phyloP scores from a whole-genome alignment of 2,113 vertebrate genomes.

The Spheniscus mendiculus region DNA sequence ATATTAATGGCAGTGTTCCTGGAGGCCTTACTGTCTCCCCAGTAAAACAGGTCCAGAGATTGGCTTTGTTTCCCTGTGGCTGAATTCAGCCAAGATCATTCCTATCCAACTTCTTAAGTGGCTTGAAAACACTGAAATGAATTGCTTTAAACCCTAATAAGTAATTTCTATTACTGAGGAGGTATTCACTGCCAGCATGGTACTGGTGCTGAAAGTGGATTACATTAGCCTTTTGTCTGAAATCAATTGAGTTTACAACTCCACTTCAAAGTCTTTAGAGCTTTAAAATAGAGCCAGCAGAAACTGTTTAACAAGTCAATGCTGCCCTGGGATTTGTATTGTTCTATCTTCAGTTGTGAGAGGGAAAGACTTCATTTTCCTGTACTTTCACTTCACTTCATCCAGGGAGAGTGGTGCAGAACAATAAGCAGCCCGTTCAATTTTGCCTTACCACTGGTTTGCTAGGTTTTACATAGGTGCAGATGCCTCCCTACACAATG shows the following conservation, averaged over 20 bases:
- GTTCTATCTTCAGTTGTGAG: constrained; percentile 45
- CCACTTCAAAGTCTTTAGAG: constrained; percentile 53
- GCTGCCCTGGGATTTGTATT: constrained; percentile 48
- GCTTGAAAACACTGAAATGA: constrained; percentile 36
- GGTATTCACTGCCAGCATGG: constrained; percentile 42
- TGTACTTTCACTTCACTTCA: constrained; percentile 44
- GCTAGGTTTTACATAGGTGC: background rate
- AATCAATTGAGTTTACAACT: constrained; percentile 66
- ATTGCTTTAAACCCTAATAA: constrained; percentile 43
- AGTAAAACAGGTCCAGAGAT: background rate
- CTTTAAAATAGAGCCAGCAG: constrained; percentile 54
- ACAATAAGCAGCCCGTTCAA: constrained; percentile 1
- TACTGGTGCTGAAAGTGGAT: constrained; percentile 64
- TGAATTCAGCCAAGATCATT: constrained; percentile 29
- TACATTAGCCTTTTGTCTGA: constrained; percentile 67
- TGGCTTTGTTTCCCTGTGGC: background rate
- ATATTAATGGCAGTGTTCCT: background rate
- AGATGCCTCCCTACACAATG: background rate
- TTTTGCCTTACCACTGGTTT: background rate
- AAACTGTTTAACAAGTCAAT: constrained; percentile 69
- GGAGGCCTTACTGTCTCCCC: background rate
- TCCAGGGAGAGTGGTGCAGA: background rate
- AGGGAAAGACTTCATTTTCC: constrained; percentile 58
- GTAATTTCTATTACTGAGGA: constrained; percentile 43
- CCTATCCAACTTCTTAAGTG: background rate